phyloP scores from a whole-genome alignment of 2,888 invertebrate species.

The Tetramorium bicarinatum region DNA sequence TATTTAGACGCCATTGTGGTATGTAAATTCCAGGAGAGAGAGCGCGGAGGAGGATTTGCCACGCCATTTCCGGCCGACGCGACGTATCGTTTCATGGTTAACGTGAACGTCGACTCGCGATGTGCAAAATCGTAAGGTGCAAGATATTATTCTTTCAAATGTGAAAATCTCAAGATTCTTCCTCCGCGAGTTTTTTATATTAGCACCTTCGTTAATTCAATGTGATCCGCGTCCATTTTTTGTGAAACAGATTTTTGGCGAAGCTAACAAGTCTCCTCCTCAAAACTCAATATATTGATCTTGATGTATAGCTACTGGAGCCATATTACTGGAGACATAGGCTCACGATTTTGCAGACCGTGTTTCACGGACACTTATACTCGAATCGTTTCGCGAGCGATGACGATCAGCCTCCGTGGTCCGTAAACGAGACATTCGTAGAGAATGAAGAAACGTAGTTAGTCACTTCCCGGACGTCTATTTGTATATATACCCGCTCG shows the following conservation, averaged over 20 bases:
- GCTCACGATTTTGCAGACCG: conserved; percentile 18
- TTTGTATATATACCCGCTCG: conserved; percentile 85
- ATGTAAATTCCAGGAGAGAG: conserved; percentile 57
- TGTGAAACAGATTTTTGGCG: background rate
- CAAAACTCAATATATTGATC: background rate
- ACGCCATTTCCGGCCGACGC: background rate
- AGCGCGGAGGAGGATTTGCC: conserved; percentile 57
- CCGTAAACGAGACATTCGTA: conserved; percentile 63
- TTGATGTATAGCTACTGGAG: background rate
- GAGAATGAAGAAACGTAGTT: conserved; percentile 70
- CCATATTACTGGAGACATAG: background rate
- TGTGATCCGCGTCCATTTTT: background rate
- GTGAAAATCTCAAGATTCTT: background rate
- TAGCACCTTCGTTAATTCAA: background rate
- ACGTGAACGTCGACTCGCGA: background rate
- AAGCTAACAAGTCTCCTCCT: background rate
- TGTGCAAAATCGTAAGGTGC: conserved; percentile 34
- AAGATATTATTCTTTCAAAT: background rate
- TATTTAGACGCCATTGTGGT: conserved; percentile 68
- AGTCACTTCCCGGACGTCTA: conserved; percentile 80
- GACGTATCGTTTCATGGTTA: conserved; percentile 9
- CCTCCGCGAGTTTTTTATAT: background rate
- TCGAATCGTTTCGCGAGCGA: conserved; percentile 10
- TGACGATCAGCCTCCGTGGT: conserved; percentile 66
- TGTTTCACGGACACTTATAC: conserved; percentile 9